Percentiles rank a stretch among this genome's conserved stretches.
These are phyloP conservation scores for Bungarus multicinctus DNA, from an alignment of 2,113 vertebrate species.

Conservation along the genomic window DNA sequence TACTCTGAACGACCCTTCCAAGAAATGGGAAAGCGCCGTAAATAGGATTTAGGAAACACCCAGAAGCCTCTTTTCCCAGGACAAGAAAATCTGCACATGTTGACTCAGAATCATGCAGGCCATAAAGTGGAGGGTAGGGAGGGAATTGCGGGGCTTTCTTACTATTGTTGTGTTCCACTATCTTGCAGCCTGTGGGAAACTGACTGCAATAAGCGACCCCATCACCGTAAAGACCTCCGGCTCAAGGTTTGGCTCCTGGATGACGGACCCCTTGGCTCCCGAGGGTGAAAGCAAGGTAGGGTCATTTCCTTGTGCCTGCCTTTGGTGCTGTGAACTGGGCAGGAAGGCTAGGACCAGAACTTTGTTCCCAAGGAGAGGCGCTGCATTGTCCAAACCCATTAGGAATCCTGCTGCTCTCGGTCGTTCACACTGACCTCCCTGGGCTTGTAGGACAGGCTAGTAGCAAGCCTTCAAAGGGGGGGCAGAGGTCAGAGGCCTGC, in stretches of 20 bases:
- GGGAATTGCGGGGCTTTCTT: background rate
- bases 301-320: rapidly evolving
- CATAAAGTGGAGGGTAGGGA: background rate
- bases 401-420: background rate
- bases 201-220: constrained; percentile 94
- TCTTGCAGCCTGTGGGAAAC: constrained; percentile 92
- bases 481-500: background rate
- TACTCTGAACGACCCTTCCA: background rate
- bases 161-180: constrained; percentile 10
- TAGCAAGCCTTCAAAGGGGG: background rate
- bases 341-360: background rate
- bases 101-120: background rate
- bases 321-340: background rate
- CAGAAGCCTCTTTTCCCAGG: background rate
- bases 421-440: background rate
- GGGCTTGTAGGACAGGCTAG: background rate
- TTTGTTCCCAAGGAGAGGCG: background rate
- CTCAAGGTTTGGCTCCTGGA: constrained; percentile 96
- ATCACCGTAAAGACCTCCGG: constrained; percentile 95
- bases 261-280: constrained; percentile 92
- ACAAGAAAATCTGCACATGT: background rate
- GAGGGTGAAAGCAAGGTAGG: constrained; percentile 95
- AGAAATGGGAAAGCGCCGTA: background rate
- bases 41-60: background rate
- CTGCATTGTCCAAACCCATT: background rate